These are phyloP conservation scores for Engystomops pustulosus DNA, from an alignment of 2,113 vertebrate genomes.

Conservation along the genomic window DNA sequence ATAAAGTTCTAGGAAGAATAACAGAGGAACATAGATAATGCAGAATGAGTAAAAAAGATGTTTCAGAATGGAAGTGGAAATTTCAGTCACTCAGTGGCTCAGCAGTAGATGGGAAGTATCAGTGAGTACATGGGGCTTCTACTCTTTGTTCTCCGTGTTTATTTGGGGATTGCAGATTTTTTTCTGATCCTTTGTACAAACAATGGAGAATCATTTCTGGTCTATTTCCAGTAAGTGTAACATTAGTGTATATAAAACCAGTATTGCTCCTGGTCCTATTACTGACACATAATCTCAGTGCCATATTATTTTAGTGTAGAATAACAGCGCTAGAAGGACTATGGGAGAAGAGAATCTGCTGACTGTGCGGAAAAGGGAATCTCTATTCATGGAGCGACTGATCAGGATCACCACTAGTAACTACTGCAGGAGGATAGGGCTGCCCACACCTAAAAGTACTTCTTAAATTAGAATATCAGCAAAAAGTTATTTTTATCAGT, in stretches of 20 bases:
- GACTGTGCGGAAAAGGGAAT: constrained; percentile 8
- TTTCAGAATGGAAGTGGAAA: too few relatives aligned
- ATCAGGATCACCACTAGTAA: neutral
- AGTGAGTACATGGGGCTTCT: neutral
- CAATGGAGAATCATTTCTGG: neutral
- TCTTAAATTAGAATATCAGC: too few relatives aligned
- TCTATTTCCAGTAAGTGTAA: neutral
- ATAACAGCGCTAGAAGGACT: neutral
- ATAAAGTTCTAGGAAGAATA: too few relatives aligned
- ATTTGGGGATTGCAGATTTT: neutral
- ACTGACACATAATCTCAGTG: neutral
- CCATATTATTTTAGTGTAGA: constrained; percentile 13
- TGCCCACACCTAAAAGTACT: too few relatives aligned
- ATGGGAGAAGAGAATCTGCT: constrained; percentile 26
- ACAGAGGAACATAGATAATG: too few relatives aligned
- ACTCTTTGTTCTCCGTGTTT: neutral
- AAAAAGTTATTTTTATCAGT: too few relatives aligned
- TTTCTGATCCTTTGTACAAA: too few relatives aligned
- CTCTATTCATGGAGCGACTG: neutral
- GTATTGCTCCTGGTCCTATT: too few relatives aligned
- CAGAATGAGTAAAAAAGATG: too few relatives aligned
- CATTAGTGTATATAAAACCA: neutral
- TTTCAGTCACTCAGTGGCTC: too few relatives aligned
- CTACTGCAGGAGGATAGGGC: neutral
- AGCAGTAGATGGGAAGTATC: neutral